Percentiles rank a stretch among this genome's conserved stretches.
These are phyloP conservation scores for Spodoptera littoralis DNA, from an alignment of 2,888 invertebrate species.

Conservation along the genomic window DNA sequence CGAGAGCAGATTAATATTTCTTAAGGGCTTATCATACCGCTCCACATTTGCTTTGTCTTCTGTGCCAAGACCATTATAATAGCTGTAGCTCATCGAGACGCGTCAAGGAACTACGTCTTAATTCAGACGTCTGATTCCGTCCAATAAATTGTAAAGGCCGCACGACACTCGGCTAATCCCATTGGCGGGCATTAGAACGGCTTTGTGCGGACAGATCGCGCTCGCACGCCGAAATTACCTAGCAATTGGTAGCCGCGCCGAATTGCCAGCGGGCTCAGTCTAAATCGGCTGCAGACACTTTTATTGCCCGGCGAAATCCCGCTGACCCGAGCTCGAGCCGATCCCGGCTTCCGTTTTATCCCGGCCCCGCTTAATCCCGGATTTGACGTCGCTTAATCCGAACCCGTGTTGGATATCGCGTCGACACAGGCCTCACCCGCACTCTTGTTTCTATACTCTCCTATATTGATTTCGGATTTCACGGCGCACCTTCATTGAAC, in stretches of 20 bases:
- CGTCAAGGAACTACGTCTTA: slow-evolving; percentile 63
- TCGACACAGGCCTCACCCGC: slow-evolving; percentile 85
- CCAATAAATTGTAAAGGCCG: slow-evolving; percentile 85
- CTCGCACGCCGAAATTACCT: slow-evolving; percentile 87
- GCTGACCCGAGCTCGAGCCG: slow-evolving; percentile 84
- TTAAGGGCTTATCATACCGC: slow-evolving; percentile 11
- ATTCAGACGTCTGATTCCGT: slow-evolving; percentile 77
- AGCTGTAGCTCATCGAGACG: slow-evolving; percentile 32
- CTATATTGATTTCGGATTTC: slow-evolving; percentile 83
- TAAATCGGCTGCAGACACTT: slow-evolving; percentile 90
- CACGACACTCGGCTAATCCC: slow-evolving; percentile 86
- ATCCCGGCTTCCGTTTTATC: slow-evolving; percentile 84
- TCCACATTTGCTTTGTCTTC: slow-evolving; percentile 25
- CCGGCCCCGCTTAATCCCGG: slow-evolving; percentile 86
- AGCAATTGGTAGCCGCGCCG: slow-evolving; percentile 87
- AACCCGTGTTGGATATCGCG: slow-evolving; percentile 91
- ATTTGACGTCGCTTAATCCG: slow-evolving; percentile 90
- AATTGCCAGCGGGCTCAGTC: slow-evolving; percentile 86
- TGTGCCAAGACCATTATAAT: slow-evolving; percentile 24
- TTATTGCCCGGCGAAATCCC: slow-evolving; percentile 88
- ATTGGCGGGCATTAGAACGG: slow-evolving; percentile 86
- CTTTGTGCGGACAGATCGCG: slow-evolving; percentile 87
- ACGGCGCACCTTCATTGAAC: slow-evolving; percentile 69
- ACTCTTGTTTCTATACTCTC: slow-evolving; percentile 74
- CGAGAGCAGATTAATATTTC: slow-evolving; percentile 41